Base-by-base conservation (phyloP, 2,888 invertebrate species). In the Synergus umbraculus region DNA sequence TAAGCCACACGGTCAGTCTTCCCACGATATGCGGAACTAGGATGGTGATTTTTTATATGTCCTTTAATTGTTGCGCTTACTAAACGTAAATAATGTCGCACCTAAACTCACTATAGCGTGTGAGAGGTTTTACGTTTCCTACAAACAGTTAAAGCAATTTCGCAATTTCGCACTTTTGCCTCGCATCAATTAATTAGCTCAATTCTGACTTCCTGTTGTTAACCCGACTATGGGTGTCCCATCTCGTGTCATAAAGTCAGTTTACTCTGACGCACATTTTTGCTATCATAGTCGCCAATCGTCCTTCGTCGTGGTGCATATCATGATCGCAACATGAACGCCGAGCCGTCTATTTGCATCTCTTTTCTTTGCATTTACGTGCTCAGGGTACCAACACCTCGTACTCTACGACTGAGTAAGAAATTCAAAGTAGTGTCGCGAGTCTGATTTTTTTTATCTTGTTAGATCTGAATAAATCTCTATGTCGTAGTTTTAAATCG, bases 191-290 rank as follows among this genome's bases (percentile, higher is more conserved):
- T 91, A 90, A 90, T 90, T 87, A 88, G 87, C 88, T 89, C 88
- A 91, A 91, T 89, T 90, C 87, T 85, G 85, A 84, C 86, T 91
- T 91, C 91, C 91, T 89, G 91, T 89, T 89, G 84, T 84, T 81
- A 73, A 73, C 22, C 15, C 13, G 46, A 46, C 13, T 2, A 29
- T 15, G 63, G 78, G 78, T 73, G 78, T 49, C 79, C 73, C 81
- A 41, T 77, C 37, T 69, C 79, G n/a, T 54, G n/a, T 9, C 8
- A n/a, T n/a, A 60, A 22, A 76, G 58, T 78, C 80, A 66, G 81
- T 79, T 82, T 77, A 81, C 80, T 65, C 83, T 80, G 81, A 81
- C 81, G 80, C 81, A 78, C 81, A 81, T 81, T 76, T 49, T 79
- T 78, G 83, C 81, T 81, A 43, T 80, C 66, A 76, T 76, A 77